Base-by-base conservation (phyloP, 1,140 invertebrate species). In the Scaptomyza graminum region DNA sequence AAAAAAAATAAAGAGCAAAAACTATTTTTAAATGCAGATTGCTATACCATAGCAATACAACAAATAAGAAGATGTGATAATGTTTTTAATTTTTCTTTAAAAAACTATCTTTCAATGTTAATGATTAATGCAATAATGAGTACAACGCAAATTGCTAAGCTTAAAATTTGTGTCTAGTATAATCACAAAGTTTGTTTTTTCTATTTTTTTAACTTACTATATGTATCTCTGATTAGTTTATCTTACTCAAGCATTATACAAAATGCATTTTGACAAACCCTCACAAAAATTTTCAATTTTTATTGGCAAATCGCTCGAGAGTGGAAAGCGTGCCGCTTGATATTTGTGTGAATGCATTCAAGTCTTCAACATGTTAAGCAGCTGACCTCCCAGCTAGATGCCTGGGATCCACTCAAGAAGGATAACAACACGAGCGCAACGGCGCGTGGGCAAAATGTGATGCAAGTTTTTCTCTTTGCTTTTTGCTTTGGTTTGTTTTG, bases 371-470 rank as follows among this genome's bases (percentile, higher is more conserved):
- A 41, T 13, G 5, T 13, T 47, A 37, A 55, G 39, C 51, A 55
- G 51, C 50, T 47, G 41, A 39, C 28, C 41, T 11, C 7, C 43
- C 25, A 25, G 56, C 25, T 47, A 15, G 28, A 31, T 31, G 28
- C 28, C 28, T 15, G 52, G 25, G 46, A 11, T 59, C 37, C 62
- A 52, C 46, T n/a, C 54, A 16, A 34, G 41, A 67, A 59, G 55
- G 49, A 51, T 71, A 55, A 65, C 61, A 55, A 49, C 18, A 70
- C 52, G 34, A 55, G 76, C 73, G 72, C 74, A 85, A 49, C 62
- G 64, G 76, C 52, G 76, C 81, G 74, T 85, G 77, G 84, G 62
- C 76, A 41, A 68, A 68, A 78, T 87, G 59, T 66, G 74, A 41
- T 76, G 66, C 68, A 84, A 84, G 67, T 85, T 87, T 81, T 62